A percentile compares a stretch with the other conserved stretches of the same genome.
phyloP scores from a whole-genome alignment of 2,113 vertebrate genomes.

The Piprites chloris region DNA sequence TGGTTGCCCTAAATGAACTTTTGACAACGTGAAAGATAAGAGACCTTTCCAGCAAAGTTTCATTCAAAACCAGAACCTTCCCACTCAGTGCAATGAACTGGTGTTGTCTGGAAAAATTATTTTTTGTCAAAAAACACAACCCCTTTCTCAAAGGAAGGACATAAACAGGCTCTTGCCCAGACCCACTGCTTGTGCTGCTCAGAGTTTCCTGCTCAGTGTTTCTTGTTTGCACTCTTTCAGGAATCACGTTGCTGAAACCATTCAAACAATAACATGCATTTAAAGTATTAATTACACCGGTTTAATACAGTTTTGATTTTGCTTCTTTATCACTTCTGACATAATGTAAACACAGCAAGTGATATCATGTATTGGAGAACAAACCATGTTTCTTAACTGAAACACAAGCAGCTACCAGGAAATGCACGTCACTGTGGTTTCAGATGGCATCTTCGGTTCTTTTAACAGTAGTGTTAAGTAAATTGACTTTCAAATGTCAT shows the following conservation, averaged over 20 bases:
- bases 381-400: background rate
- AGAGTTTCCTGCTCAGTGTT: background rate
- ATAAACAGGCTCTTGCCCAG: background rate
- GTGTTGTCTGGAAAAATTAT: background rate
- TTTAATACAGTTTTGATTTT: background rate
- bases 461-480: background rate
- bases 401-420: conserved; percentile 11
- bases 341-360: conserved; percentile 20
- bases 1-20: background rate
- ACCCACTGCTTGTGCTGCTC: background rate
- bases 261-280: background rate
- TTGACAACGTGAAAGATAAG: background rate
- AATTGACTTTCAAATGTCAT: background rate
- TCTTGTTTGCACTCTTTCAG: background rate
- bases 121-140: background rate
- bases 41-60: background rate
- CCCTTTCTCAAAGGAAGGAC: background rate
- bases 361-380: conserved; percentile 8
- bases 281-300: background rate
- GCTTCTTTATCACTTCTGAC: background rate
- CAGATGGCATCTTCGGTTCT: background rate
- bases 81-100: background rate
- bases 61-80: background rate
- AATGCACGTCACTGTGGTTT: background rate
- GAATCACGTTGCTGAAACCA: background rate